Evolutionary conservation across 2,888 invertebrate species (phyloP).

Genomic region (Brenthis ino): DNA sequence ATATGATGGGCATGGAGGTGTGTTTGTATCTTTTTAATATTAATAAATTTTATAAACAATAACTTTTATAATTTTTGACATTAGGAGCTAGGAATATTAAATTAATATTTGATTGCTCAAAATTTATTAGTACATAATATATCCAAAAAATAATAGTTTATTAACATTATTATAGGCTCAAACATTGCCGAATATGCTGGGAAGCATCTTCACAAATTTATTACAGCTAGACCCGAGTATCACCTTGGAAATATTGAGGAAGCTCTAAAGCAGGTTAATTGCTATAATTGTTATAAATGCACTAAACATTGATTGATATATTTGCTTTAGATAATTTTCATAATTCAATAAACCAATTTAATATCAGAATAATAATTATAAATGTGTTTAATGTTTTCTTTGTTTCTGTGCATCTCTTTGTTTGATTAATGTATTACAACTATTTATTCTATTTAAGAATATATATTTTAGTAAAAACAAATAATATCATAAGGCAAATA

Average conservation of each 20-base stretch:
- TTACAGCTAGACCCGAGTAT: constrained; percentile 92
- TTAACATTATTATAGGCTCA: constrained; percentile 83
- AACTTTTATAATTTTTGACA: background rate
- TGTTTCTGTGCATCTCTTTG: too few relatives aligned
- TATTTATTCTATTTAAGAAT: too few relatives aligned
- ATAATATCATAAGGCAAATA: too few relatives aligned
- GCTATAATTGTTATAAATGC: constrained; percentile 4
- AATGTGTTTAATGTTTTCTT: too few relatives aligned
- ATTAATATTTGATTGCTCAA: too few relatives aligned
- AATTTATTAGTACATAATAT: too few relatives aligned
- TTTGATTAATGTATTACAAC: too few relatives aligned
- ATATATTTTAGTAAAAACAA: too few relatives aligned
- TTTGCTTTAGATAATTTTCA: background rate
- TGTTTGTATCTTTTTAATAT: constrained; percentile 6
- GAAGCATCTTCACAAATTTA: constrained; percentile 95
- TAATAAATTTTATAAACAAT: background rate
- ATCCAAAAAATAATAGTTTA: background rate
- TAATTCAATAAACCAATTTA: background rate
- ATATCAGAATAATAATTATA: too few relatives aligned
- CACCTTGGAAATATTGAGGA: constrained; percentile 90
- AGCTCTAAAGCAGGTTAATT: constrained; percentile 89
- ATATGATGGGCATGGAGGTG: constrained; percentile 97
- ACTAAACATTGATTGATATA: background rate
- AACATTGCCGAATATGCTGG: constrained; percentile 97
- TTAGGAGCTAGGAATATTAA: too few relatives aligned